Percentiles rank a stretch among this genome's conserved stretches.
Evolutionary conservation across 1,140 invertebrate genomes (phyloP).

Genomic region (Hyles euphorbiae): DNA sequence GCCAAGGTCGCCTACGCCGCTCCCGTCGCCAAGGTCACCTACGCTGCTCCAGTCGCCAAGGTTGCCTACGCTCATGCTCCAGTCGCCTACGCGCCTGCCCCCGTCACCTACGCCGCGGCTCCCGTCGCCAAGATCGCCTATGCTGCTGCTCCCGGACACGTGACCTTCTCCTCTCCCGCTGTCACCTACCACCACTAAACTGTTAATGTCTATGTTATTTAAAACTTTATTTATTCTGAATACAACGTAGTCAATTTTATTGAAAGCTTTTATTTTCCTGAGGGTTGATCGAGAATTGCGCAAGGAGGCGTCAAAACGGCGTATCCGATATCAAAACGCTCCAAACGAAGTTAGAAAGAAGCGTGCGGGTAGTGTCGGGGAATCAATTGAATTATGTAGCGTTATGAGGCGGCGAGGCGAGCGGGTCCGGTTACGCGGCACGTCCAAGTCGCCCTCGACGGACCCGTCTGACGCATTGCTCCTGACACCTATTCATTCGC

Average conservation of each 20-base stretch:
- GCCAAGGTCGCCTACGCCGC: slow-evolving; percentile 36
- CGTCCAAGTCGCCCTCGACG: slow-evolving; percentile 49
- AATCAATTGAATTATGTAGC: slow-evolving; percentile 73
- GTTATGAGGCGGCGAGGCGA: slow-evolving; percentile 69
- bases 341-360: slow-evolving; percentile 67
- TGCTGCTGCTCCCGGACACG: slow-evolving; percentile 33
- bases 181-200: slow-evolving; percentile 53
- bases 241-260: slow-evolving; percentile 37
- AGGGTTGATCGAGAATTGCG: slow-evolving; percentile 41
- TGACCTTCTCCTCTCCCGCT: slow-evolving; percentile 47
- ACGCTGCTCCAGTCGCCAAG: slow-evolving; percentile 32
- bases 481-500: slow-evolving; percentile 64
- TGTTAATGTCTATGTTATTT: slow-evolving; percentile 23
- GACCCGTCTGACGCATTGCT: slow-evolving; percentile 57
- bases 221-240: slow-evolving; percentile 43
- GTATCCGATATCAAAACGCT: slow-evolving; percentile 73
- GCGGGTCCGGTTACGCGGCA: slow-evolving; percentile 61
- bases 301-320: slow-evolving; percentile 58
- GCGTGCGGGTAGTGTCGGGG: slow-evolving; percentile 68
- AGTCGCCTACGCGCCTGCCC: slow-evolving; percentile 30
- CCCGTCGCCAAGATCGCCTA: slow-evolving; percentile 34
- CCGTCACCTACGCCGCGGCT: slow-evolving; percentile 25
- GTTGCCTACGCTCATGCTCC: slow-evolving; percentile 37
- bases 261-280: slow-evolving; percentile 24
- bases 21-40: slow-evolving; percentile 16